Evolutionary conservation across 1,140 invertebrate genomes (phyloP).

Genomic region (Oscheius sp.): DNA sequence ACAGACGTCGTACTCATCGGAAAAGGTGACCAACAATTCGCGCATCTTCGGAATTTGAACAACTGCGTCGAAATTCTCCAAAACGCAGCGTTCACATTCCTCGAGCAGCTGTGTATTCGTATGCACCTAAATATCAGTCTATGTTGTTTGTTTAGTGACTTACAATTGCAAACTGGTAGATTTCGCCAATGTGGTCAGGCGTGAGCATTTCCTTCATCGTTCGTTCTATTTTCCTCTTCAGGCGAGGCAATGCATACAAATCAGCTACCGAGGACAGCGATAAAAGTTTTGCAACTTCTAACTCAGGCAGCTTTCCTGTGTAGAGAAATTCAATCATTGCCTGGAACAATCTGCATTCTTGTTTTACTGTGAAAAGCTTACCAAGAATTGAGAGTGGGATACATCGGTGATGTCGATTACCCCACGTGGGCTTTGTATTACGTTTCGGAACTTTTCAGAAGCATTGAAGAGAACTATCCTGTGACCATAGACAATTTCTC

Average conservation of each 20-base stretch:
- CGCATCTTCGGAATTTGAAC: not conserved
- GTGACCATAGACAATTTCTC: not conserved
- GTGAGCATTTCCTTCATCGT: not conserved
- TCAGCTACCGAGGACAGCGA: not conserved
- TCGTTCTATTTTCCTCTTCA: not conserved
- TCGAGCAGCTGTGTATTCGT: not conserved
- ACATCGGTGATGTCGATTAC: constrained; percentile 1
- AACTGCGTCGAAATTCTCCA: constrained; percentile 10
- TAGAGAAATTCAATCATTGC: constrained; percentile 13
- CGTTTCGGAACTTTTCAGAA: not conserved
- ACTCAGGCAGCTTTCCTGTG: not conserved
- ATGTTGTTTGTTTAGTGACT: not conserved
- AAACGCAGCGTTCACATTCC: not conserved
- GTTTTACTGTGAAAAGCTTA: not conserved
- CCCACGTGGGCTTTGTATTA: not conserved
- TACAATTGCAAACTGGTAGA: constrained; percentile 20
- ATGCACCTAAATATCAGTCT: constrained; percentile 1
- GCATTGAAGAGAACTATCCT: constrained; percentile 9
- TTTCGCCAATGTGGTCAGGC: not conserved
- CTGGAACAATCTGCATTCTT: constrained; percentile 1
- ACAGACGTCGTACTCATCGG: constrained; percentile 3
- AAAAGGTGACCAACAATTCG: not conserved
- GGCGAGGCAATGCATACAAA: constrained; percentile 1
- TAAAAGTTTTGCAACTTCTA: not conserved
- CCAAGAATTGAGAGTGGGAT: constrained; percentile 4